Conservation (phyloP, 2,797 vertebrate genomes). For the Rousettus madagascariensis region DNA sequence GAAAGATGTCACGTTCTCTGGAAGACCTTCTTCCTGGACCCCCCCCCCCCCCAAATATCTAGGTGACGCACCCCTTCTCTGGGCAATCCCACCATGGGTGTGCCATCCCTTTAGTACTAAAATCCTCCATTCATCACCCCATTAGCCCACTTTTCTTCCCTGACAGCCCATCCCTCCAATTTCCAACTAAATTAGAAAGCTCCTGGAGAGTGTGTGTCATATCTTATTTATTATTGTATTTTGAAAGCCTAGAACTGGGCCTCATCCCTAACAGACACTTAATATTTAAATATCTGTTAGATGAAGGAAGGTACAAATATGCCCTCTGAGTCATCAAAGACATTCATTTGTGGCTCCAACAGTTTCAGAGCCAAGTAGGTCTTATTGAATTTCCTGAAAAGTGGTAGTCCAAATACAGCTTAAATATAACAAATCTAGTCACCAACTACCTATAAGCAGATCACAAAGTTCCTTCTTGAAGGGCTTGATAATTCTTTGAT, state of each 20-base stretch:
- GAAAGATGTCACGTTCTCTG: neutral
- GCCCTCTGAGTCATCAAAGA: conserved; percentile 13
- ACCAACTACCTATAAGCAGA: neutral
- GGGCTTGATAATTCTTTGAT: neutral
- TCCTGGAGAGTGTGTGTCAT: neutral
- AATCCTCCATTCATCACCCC: neutral
- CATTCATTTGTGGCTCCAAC: neutral
- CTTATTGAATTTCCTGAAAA: conserved; percentile 62
- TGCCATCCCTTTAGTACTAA: neutral
- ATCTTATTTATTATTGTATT: neutral
- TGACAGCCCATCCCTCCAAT: neutral
- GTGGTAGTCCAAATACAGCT: neutral
- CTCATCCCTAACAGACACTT: neutral
- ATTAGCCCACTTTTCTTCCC: accelerated
- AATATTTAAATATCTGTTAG: conserved; percentile 14
- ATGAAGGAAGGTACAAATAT: conserved; percentile 1
- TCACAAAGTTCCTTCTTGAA: neutral
- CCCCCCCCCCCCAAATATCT: neutral
- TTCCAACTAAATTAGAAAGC: neutral
- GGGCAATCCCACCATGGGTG: neutral
- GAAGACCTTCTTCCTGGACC: neutral
- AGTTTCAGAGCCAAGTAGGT: conserved; percentile 10
- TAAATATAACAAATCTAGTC: conserved; percentile 46
- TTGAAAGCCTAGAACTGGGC: neutral
- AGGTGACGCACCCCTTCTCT: neutral